phyloP scores from a whole-genome alignment of 2,113 vertebrate species.

The Psettodes erumei region DNA sequence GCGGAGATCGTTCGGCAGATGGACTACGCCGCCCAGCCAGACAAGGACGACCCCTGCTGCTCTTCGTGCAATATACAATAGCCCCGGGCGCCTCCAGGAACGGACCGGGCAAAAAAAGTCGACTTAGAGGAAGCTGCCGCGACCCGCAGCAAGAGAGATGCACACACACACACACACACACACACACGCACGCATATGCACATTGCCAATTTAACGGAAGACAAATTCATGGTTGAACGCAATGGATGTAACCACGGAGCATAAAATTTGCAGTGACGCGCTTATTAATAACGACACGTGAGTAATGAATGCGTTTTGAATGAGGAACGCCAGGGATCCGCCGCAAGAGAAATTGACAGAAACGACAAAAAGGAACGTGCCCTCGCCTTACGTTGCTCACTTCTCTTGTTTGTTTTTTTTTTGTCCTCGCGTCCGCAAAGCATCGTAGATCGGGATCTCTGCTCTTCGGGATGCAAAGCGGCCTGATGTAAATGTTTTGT shows the following conservation, averaged over 20 bases:
- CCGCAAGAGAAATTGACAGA: conserved; percentile 71
- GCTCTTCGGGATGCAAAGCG: conserved; percentile 37
- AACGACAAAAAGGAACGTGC: conserved; percentile 65
- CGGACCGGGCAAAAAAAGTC: conserved; percentile 35
- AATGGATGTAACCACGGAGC: conserved; percentile 70
- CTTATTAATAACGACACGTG: conserved; percentile 59
- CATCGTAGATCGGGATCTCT: conserved; percentile 42
- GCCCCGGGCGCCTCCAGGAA: conserved; percentile 66
- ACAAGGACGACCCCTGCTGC: conserved; percentile 98
- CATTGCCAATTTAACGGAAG: conserved; percentile 59
- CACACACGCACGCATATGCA: conserved; percentile 55
- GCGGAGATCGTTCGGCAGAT: conserved; percentile 99
- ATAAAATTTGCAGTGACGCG: conserved; percentile 67
- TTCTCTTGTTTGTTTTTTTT: conserved; percentile 57
- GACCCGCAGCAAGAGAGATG: conserved; percentile 50
- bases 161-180: conserved; percentile 50
- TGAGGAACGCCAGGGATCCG: conserved; percentile 60
- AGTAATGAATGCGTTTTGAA: conserved; percentile 63
- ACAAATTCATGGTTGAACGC: conserved; percentile 58
- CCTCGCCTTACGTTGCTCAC: conserved; percentile 77
- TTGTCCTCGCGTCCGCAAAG: conserved; percentile 38
- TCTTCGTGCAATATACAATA: conserved; percentile 99
- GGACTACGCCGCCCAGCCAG: conserved; percentile 98
- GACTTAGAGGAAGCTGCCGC: conserved; percentile 36
- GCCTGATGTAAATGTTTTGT: conserved; percentile 41